Evolutionary conservation across 2,888 invertebrate genomes (phyloP).

Genomic region (Platerodrilus igneus): DNA sequence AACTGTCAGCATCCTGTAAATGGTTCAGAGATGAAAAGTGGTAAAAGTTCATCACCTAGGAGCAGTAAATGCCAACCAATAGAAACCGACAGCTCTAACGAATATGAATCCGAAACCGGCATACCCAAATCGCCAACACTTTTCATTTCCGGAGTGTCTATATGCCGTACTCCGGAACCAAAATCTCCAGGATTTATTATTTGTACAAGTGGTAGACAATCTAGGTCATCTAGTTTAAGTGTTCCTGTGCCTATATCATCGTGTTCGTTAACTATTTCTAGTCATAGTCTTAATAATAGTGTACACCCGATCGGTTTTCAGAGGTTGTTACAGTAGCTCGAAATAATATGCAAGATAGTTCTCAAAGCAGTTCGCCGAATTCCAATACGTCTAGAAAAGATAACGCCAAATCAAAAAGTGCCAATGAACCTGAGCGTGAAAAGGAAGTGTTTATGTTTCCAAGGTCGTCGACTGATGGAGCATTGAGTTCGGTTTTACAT

Average conservation of each 20-base stretch:
- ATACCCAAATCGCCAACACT: constrained; percentile 55
- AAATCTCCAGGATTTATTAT: constrained; percentile 40
- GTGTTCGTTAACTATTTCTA: constrained; percentile 44
- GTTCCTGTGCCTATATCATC: constrained; percentile 47
- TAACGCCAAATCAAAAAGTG: constrained; percentile 49
- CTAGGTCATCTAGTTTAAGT: constrained; percentile 51
- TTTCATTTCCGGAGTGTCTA: constrained; percentile 57
- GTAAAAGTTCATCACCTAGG: constrained; percentile 39
- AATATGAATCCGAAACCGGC: constrained; percentile 56
- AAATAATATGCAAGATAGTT: constrained; percentile 37
- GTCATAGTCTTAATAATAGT: constrained; percentile 40
- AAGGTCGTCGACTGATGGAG: constrained; percentile 55
- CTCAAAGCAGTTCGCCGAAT: constrained; percentile 37
- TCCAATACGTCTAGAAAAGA: constrained; percentile 31
- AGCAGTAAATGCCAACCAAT: constrained; percentile 37
- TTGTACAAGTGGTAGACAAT: constrained; percentile 46
- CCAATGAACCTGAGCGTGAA: constrained; percentile 52
- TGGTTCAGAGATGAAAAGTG: constrained; percentile 47
- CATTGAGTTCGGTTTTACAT: constrained; percentile 55
- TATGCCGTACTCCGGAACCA: constrained; percentile 53
- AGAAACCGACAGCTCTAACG: constrained; percentile 52
- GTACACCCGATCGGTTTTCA: constrained; percentile 43
- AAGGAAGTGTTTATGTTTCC: constrained; percentile 53
- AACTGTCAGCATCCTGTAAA: constrained; percentile 36
- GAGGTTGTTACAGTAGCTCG: constrained; percentile 41